Evolutionary conservation across 2,888 invertebrate species (phyloP), one percentile per base, ranked within the genome.

Genomic region (Girardia tigrina): DNA sequence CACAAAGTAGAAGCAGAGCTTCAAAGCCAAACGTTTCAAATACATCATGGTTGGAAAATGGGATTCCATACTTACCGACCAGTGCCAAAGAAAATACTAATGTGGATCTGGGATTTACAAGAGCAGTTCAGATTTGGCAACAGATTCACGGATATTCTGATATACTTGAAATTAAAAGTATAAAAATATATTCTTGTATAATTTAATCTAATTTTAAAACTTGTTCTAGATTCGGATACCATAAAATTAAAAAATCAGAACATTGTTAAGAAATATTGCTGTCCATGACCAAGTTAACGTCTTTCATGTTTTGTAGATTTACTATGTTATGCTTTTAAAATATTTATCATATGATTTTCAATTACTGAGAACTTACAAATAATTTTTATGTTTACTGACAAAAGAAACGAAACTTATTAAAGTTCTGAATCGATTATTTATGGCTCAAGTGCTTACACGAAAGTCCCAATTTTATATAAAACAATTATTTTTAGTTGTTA

Each of bases 41-140:
- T 8, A 20, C 23, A 20, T 56, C 56, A 20, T 56, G 56, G 56
- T 56, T 56, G n/a, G 56, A 56, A 12, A 56, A 56, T 56, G 56
- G 56, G 23, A 56, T 56, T 2, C 56, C 56, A 56, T 56, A 56
- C 23, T 56, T 56, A 56, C 56, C 56, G n/a, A 56, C 56, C 23
- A 56, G 56, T 16, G 56, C 56, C 8, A 56, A 56, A 56, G 56
- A 56, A 16, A 56, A 56, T 16, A 56, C 56, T 12, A 56, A 56
- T 56, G 56, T 56, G 6, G 56, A 56, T 56, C n/a, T 56, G 6
- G 56, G 56, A 12, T 56, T 56, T n/a, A 8, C 56, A 6, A 56
- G 56, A 56, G 56, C 56, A 56, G 56, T 56, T 56, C 56, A 56
- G n/a, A 56, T 56, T 4, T 56, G 56, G 56, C 20, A 56, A n/a